Evolutionary conservation across 2,888 invertebrate species (phyloP).

Genomic region (Actias luna): DNA sequence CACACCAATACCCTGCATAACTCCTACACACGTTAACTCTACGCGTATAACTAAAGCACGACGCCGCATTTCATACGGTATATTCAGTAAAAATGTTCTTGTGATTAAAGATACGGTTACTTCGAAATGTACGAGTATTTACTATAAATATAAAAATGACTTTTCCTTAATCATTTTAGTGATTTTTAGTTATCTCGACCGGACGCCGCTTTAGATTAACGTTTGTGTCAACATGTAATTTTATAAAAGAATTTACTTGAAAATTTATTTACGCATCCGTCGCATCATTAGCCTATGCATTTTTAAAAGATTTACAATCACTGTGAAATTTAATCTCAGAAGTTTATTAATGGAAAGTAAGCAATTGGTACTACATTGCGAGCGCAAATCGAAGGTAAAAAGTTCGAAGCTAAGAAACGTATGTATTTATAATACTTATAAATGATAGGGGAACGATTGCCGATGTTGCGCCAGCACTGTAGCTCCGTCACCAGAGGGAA

Average conservation of each 20-base stretch:
- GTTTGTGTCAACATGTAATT: conserved; percentile 24
- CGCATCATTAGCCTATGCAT: conserved; percentile 51
- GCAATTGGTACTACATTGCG: conserved; percentile 60
- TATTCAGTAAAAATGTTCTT: background rate
- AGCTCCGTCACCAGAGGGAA: conserved; percentile 62
- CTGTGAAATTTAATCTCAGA: conserved; percentile 24
- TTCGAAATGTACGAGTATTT: background rate
- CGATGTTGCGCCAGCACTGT: conserved; percentile 53
- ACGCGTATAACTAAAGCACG: conserved; percentile 16
- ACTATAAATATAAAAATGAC: background rate
- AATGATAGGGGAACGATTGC: background rate
- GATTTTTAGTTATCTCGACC: conserved; percentile 46
- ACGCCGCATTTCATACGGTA: background rate
- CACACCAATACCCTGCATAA: conserved; percentile 27
- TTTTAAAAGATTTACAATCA: conserved; percentile 17
- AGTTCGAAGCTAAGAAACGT: background rate
- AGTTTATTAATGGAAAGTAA: conserved; percentile 40
- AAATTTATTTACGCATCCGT: conserved; percentile 71
- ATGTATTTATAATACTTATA: background rate
- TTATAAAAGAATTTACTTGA: conserved; percentile 18
- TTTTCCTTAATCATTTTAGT: background rate
- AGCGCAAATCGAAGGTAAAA: conserved; percentile 41
- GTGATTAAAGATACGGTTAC: background rate
- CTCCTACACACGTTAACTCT: conserved; percentile 29
- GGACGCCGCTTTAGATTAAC: conserved; percentile 68